A percentile compares a stretch with the other conserved stretches of the same genome.
Conservation (phyloP, 1,140 invertebrate species). For the Pseudoatta argentina region DNA sequence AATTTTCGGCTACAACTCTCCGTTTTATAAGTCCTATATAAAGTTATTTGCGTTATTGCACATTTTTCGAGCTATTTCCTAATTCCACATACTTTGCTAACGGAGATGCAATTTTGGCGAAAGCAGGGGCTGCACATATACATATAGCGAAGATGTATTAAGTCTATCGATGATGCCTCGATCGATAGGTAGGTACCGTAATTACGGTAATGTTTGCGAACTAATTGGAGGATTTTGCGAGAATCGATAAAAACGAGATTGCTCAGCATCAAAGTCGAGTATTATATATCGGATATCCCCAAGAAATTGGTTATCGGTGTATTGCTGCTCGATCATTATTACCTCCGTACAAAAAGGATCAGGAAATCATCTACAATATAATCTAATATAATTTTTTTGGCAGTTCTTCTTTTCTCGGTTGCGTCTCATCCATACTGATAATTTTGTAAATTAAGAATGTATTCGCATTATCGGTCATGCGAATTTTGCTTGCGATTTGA, state of each 20-base stretch:
- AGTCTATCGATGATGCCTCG: conserved; percentile 69
- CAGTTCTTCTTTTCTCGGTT: conserved; percentile 11
- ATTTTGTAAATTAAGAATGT: conserved; percentile 56
- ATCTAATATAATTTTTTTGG: conserved; percentile 65
- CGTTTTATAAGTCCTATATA: not conserved
- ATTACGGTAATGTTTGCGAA: conserved; percentile 83
- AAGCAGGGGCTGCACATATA: conserved; percentile 20
- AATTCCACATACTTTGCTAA: conserved; percentile 36
- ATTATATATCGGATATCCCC: conserved; percentile 69
- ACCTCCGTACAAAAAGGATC: conserved; percentile 59
- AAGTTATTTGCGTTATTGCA: conserved; percentile 59
- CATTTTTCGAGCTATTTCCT: conserved; percentile 44
- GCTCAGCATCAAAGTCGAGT: conserved; percentile 54
- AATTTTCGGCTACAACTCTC: not conserved
- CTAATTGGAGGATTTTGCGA: conserved; percentile 81
- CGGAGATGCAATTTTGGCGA: conserved; percentile 60
- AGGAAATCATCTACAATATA: conserved; percentile 71
- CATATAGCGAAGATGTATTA: conserved; percentile 71
- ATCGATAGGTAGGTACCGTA: conserved; percentile 74
- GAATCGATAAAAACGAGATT: conserved; percentile 81
- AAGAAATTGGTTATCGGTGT: conserved; percentile 79
- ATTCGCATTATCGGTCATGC: conserved; percentile 55
- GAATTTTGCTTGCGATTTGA: conserved; percentile 3
- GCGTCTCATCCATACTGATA: conserved; percentile 5
- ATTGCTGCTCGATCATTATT: conserved; percentile 62